Base-by-base conservation (phyloP, 2,113 vertebrate genomes). In the Meriones unguiculatus region DNA sequence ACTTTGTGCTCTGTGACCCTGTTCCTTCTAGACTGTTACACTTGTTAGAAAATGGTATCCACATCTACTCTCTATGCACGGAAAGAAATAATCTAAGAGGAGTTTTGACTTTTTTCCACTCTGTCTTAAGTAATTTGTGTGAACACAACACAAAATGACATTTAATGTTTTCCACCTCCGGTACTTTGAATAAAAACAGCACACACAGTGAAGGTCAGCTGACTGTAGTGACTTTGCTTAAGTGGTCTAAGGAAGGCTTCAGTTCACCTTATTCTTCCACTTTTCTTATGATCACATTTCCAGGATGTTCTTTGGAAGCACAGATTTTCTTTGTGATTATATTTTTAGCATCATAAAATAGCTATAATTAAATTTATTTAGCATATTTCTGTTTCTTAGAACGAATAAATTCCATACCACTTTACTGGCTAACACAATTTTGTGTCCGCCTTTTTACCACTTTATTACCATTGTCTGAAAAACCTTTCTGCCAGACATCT, bases 161-260 rank as follows among this genome's bases (percentile, higher is more conserved):
- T 62, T 69, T n/a, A 86, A 5, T 80, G 20, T 88, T 80, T 17
- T 70, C 7, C 1, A 30, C 25, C 35, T 85, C 10, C 8, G n/a
- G 10, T 35, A 82, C 20, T 50, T 72, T 15, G 38, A 82, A 70
- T n/a, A 57, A 24, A 95, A 80, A 54, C 41, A 64, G n/a, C 9
- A 17, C 15, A 15, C 1, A 2, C n/a, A 2, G 18, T 1, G 6
- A 69, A 64, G 24, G n/a, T 64, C 7, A 15, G 11, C n/a, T 17
- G 4, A 17, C 4, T 7, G 5, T 35, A 41, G 7, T 0, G 64
- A 17, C 57, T 5, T 64, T 41, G 59, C 22, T 64, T 18, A 28
- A 41, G n/a, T 6, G 10, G 11, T 2, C 18, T 57, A 12, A 0
- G 20, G n/a, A 75, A 75, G 9, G 2, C 18, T 59, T 81, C 62